phyloP scores from a whole-genome alignment of 2,797 vertebrate genomes.

The Pseudotriccus pelzelni region DNA sequence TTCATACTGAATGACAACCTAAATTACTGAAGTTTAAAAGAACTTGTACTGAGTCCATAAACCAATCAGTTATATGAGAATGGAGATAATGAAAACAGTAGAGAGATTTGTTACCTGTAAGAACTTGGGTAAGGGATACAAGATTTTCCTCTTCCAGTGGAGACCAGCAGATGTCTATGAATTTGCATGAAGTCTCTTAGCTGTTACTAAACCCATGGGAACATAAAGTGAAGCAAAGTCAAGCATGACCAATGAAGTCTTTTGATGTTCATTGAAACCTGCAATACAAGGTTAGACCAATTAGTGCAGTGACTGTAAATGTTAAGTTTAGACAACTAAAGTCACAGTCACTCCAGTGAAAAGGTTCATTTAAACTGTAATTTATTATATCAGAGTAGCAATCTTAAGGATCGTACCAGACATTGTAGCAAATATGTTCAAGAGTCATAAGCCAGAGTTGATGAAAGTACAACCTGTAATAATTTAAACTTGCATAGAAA shows the following conservation, averaged over 20 bases:
- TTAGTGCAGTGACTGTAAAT: conserved; percentile 31
- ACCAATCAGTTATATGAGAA: neutral
- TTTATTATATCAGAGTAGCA: neutral
- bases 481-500: neutral
- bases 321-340: conserved; percentile 27
- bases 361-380: conserved; percentile 9
- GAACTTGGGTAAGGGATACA: neutral
- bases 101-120: neutral
- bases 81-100: neutral
- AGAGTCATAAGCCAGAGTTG: conserved; percentile 26
- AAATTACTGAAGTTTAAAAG: neutral
- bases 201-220: neutral
- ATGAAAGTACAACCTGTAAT: neutral
- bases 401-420: neutral
- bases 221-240: conserved; percentile 5
- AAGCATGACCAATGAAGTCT: neutral
- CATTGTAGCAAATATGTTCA: neutral
- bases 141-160: neutral
- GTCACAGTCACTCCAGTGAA: neutral
- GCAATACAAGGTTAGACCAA: conserved; percentile 10
- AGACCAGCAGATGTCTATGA: neutral
- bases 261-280: conserved; percentile 9
- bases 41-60: neutral
- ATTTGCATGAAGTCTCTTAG: neutral
- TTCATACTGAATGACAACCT: neutral